Conservation (phyloP, 2,888 invertebrate genomes). For the Steromphala cineraria region DNA sequence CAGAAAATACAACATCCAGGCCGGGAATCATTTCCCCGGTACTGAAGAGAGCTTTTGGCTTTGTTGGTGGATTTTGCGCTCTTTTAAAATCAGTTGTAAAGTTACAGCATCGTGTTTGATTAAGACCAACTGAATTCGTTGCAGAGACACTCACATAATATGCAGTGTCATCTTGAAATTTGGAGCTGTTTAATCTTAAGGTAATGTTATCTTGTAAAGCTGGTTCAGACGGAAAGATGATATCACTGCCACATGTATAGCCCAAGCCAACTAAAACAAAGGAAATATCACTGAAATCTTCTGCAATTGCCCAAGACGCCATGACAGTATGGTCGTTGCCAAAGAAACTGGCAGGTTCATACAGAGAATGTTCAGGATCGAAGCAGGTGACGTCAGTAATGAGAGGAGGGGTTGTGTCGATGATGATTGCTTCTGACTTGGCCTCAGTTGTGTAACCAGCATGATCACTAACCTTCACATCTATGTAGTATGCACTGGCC, state of each 20-base stretch:
- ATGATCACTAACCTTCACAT: constrained; percentile 47
- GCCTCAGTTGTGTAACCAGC: constrained; percentile 44
- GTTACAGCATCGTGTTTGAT: constrained; percentile 25
- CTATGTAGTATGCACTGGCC: constrained; percentile 46
- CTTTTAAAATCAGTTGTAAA: constrained; percentile 29
- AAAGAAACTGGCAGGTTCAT: constrained; percentile 45
- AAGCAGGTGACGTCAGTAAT: constrained; percentile 49
- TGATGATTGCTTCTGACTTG: constrained; percentile 47
- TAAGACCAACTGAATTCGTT: constrained; percentile 40
- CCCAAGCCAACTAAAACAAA: constrained; percentile 40
- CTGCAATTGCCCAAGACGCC: constrained; percentile 50
- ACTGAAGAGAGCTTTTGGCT: background rate
- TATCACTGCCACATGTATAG: constrained; percentile 12
- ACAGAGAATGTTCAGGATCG: constrained; percentile 49
- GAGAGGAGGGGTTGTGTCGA: constrained; percentile 50
- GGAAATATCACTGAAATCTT: constrained; percentile 46
- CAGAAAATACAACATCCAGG: background rate
- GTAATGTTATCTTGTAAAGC: background rate
- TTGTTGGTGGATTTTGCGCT: constrained; percentile 14
- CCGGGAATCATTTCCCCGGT: background rate
- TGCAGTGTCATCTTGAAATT: constrained; percentile 29
- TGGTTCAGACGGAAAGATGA: constrained; percentile 25
- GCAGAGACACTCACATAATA: constrained; percentile 45
- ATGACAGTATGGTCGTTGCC: constrained; percentile 52
- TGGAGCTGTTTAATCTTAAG: constrained; percentile 31